phyloP scores from a whole-genome alignment of 2,113 vertebrate genomes.

The Lasiurus cinereus region DNA sequence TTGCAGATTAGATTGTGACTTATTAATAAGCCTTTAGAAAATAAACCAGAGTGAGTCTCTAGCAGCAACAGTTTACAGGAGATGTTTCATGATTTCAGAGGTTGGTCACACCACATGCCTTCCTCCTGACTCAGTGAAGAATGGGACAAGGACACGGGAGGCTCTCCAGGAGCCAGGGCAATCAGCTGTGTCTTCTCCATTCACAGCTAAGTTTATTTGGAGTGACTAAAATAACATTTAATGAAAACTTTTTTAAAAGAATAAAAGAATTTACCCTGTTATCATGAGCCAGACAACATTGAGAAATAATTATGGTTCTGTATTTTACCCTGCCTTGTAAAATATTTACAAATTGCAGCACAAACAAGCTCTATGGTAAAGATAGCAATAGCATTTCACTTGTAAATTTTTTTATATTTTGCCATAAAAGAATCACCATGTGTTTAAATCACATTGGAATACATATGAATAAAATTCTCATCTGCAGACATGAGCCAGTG shows the following conservation, averaged over 20 bases:
- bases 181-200: constrained; percentile 87
- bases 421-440: constrained; percentile 73
- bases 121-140: constrained; percentile 81
- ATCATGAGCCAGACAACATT: constrained; percentile 65
- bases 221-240: constrained; percentile 80
- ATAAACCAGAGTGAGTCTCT: constrained; percentile 35
- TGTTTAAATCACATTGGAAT: constrained; percentile 74
- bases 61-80: constrained; percentile 79
- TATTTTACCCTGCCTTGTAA: constrained; percentile 66
- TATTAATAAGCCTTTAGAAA: constrained; percentile 71
- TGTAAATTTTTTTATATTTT: constrained; percentile 75
- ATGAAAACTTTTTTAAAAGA: constrained; percentile 60
- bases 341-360: constrained; percentile 74
- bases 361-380: constrained; percentile 69
- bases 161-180: constrained; percentile 72
- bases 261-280: constrained; percentile 65
- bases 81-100: constrained; percentile 82
- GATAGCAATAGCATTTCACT: constrained; percentile 71
- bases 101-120: constrained; percentile 58
- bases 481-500: constrained; percentile 33
- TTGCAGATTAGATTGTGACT: constrained; percentile 62
- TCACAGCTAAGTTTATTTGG: constrained; percentile 83
- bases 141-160: constrained; percentile 22
- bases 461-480: constrained; percentile 68
- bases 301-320: constrained; percentile 74